Conservation (phyloP, 2,888 invertebrate genomes). For the Dusona sp. region DNA sequence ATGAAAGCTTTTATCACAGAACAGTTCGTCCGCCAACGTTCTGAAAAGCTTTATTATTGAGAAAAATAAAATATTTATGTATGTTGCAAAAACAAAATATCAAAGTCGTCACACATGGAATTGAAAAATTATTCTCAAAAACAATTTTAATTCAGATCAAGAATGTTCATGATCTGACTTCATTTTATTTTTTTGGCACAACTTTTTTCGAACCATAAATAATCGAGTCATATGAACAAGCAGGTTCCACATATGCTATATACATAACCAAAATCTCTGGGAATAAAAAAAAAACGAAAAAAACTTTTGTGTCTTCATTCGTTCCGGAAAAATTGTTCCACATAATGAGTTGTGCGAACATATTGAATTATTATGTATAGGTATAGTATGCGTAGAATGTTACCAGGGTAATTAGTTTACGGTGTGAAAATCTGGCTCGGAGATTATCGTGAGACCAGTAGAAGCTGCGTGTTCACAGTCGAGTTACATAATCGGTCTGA, state of each 20-base stretch:
- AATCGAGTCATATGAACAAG: conserved; percentile 50
- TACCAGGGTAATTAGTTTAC: conserved; percentile 32
- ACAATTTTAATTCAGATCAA: background rate
- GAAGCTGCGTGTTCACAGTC: conserved; percentile 83
- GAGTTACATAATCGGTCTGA: conserved; percentile 79
- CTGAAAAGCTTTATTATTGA: conserved; percentile 20
- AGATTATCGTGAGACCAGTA: conserved; percentile 83
- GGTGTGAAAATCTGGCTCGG: conserved; percentile 61
- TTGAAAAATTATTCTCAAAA: background rate
- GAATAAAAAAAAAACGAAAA: conserved; percentile 28
- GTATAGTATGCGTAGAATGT: background rate
- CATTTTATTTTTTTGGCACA: conserved; percentile 5
- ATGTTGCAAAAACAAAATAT: background rate
- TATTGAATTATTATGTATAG: conserved; percentile 27
- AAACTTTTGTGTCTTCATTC: conserved; percentile 26
- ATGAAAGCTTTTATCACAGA: conserved; percentile 47
- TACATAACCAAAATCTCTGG: conserved; percentile 2
- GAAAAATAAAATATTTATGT: background rate
- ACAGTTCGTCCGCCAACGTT: conserved; percentile 33
- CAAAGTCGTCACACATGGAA: background rate
- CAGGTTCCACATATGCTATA: conserved; percentile 51
- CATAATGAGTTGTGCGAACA: conserved; percentile 13
- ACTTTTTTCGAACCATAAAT: conserved; percentile 14
- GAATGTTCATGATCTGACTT: background rate
- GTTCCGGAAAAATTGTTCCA: conserved; percentile 53